Conservation (phyloP, 2,888 invertebrate genomes). For the Thumatha senex region DNA sequence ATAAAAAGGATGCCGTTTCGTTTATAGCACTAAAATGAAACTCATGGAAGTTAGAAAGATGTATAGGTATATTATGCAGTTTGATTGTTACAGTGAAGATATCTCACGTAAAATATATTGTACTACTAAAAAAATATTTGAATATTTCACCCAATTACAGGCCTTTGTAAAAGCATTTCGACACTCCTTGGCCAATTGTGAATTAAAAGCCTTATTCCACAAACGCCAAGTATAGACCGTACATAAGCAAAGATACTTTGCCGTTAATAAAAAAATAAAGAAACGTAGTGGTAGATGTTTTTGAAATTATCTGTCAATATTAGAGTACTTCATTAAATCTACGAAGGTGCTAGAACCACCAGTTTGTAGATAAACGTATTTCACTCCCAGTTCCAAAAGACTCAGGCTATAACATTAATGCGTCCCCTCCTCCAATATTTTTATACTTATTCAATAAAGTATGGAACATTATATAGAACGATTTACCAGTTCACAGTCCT, state of each 20-base stretch:
- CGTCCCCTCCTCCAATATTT: slow-evolving; percentile 18
- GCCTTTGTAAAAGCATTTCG: no score
- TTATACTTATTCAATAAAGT: slow-evolving; percentile 36
- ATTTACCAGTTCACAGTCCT: slow-evolving; percentile 28
- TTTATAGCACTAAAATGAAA: slow-evolving; percentile 6
- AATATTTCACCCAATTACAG: no score
- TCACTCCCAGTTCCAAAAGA: slow-evolving; percentile 9
- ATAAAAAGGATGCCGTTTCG: slow-evolving; percentile 24
- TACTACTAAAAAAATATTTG: no score
- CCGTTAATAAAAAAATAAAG: no score
- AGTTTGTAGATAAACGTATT: neutral
- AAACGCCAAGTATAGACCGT: no score
- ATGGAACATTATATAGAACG: slow-evolving; percentile 31
- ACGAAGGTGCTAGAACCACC: neutral
- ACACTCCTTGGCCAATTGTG: no score
- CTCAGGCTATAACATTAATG: slow-evolving; percentile 21
- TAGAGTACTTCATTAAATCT: neutral
- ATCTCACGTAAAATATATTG: no score
- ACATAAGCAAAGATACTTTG: no score
- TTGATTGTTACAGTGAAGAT: slow-evolving; percentile 6
- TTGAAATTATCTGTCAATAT: neutral
- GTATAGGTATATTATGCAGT: slow-evolving; percentile 5
- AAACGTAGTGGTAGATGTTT: no score
- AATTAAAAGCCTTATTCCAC: no score
- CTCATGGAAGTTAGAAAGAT: slow-evolving; percentile 10